Base-by-base conservation (phyloP, 2,888 invertebrate species). In the Chironomus riparius region DNA sequence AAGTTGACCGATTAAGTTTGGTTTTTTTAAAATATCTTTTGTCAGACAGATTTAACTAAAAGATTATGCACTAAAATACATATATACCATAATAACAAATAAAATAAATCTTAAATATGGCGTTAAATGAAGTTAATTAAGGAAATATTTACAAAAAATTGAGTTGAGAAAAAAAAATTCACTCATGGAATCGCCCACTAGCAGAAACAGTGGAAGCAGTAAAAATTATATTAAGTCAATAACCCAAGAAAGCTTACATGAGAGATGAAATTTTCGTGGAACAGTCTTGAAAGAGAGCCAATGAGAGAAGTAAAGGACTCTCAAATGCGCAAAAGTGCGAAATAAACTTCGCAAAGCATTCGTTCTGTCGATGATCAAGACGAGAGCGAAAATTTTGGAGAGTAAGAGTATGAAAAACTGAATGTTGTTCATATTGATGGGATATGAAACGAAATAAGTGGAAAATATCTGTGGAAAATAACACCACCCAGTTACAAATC, bases 401-500 rank as follows among this genome's bases (percentile, higher is more conserved):
- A 68, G 47, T 5, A 47, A 68, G 28, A 65, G 28, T 28, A 28
- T 5, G 28, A 28, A 28, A 28, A 4, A 5, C 28, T 28, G 28
- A 28, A 28, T 56, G 56, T n/a, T n/a, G 56, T 15, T 15, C n/a
- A 56, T 56, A 24, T 65, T 24, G 65, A 24, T 65, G 65, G 24
- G 22, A 65, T 13, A 65, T 24, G 24, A 24, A 65, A 24, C 65
- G 21, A 18, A 22, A n/a, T 18, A 62, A 62, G 13, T 38, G 38
- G 15, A n/a, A 68, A 12, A 28, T 28, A 18, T 38, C 24, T n/a
- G 13, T 22, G 65, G 21, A 22, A 18, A 65, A 18, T 7, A 24
- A 15, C 65, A 65, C 21, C 65, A 65, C 65, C 65, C 65, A 65
- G 65, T 65, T 65, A 13, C 65, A 65, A 65, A 65, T 65, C 65